phyloP scores from a whole-genome alignment of 23 tunicate species.

The Trididemnum nubilum region DNA sequence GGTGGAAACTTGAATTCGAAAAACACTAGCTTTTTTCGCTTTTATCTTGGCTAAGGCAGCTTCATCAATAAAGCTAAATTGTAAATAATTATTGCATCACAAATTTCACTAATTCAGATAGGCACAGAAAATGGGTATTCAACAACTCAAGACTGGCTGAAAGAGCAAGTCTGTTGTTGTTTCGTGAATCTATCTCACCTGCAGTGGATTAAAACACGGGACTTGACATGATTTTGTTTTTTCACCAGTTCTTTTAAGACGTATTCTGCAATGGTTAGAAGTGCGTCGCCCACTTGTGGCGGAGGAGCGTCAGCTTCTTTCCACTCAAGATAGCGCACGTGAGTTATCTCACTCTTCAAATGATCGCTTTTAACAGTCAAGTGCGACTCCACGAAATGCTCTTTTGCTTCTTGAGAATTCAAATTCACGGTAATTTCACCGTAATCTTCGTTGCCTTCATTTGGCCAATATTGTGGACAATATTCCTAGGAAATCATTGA shows the following conservation, averaged over 20 bases:
- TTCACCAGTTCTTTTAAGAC: constrained; percentile 18
- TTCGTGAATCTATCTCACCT: too few species aligned
- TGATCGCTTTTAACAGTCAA: constrained; percentile 29
- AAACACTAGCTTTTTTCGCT: too few species aligned
- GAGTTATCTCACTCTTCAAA: constrained; percentile 27
- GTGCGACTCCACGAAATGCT: constrained; percentile 28
- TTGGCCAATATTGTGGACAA: constrained; percentile 77
- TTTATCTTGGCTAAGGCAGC: too few species aligned
- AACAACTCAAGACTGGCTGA: too few species aligned
- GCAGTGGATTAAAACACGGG: constrained; percentile 85
- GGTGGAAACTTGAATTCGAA: too few species aligned
- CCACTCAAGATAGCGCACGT: constrained; percentile 56
- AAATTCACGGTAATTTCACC: constrained; percentile 59
- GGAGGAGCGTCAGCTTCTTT: constrained; percentile 31
- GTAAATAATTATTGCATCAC: too few species aligned
- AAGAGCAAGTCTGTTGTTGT: too few species aligned
- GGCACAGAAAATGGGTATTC: too few species aligned
- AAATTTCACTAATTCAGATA: too few species aligned
- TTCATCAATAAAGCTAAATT: too few species aligned
- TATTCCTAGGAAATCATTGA: constrained; percentile 34
- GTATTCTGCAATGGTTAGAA: constrained; percentile 41
- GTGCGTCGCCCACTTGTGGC: constrained; percentile 35
- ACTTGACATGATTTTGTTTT: constrained; percentile 10
- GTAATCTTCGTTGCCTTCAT: constrained; percentile 37
- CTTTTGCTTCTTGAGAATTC: constrained; percentile 41